Conservation (phyloP, 2,113 vertebrate genomes). For the Abramis brama region DNA sequence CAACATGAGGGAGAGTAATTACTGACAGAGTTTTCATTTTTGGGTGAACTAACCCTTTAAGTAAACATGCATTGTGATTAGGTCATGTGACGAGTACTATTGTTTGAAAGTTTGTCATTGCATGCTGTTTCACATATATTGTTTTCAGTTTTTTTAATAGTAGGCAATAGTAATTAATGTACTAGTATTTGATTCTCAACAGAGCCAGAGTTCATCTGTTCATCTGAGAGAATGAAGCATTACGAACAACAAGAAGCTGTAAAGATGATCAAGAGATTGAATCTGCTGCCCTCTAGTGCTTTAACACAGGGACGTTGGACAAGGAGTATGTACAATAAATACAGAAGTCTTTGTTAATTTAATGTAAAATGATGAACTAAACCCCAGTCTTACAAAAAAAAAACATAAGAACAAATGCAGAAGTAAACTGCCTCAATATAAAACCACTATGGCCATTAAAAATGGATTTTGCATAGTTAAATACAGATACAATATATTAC, state of each 20-base stretch:
- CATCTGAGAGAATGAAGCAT: not conserved
- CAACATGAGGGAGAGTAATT: too few relatives aligned
- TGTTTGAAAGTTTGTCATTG: not conserved
- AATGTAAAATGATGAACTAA: not conserved
- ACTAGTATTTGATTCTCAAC: not conserved
- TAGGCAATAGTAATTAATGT: not conserved
- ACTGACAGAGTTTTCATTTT: too few relatives aligned
- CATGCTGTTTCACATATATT: not conserved
- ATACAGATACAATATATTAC: not conserved
- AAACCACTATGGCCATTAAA: conserved; percentile 15
- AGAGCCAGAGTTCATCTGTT: not conserved
- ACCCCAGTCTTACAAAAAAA: not conserved
- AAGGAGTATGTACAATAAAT: not conserved
- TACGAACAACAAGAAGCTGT: not conserved
- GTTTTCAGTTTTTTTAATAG: not conserved
- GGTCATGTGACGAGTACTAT: not conserved
- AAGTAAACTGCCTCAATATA: not conserved
- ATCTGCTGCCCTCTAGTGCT: conserved; percentile 22
- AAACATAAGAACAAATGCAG: not conserved
- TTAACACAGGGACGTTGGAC: not conserved
- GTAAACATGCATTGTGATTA: too few relatives aligned
- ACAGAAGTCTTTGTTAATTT: not conserved
- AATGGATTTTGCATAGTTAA: not conserved
- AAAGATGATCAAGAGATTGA: not conserved
- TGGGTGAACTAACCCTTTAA: too few relatives aligned